Percentiles rank a stretch among this genome's conserved stretches.
Conservation (phyloP, 2,113 vertebrate genomes). For the Alces alces region DNA sequence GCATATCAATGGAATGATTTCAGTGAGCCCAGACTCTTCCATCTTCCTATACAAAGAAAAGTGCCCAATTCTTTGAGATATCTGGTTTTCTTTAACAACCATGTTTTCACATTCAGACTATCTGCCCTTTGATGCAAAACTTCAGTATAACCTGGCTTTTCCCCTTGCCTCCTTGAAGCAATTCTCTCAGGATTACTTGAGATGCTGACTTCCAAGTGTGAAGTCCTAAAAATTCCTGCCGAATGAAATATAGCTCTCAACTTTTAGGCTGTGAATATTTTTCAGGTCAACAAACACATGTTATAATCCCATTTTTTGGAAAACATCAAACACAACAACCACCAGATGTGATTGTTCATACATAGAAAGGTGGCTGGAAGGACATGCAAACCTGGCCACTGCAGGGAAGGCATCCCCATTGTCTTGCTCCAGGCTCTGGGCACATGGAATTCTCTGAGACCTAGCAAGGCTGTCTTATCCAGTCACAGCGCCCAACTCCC, state of each 20-base stretch:
- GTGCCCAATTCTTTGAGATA: not conserved
- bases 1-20: not conserved
- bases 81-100: not conserved
- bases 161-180: not conserved
- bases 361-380: not conserved
- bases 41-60: not conserved
- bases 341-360: not conserved
- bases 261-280: not conserved
- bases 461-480: not conserved
- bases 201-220: not conserved
- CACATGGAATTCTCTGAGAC: not conserved
- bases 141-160: not conserved
- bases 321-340: not conserved
- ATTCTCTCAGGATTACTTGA: not conserved
- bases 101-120: not conserved
- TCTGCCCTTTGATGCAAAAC: not conserved
- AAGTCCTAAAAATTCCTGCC: not conserved
- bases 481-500: fast-evolving
- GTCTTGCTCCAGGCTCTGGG: not conserved
- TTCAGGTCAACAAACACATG: not conserved
- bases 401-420: not conserved
- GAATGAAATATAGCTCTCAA: not conserved
- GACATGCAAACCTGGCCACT: not conserved
- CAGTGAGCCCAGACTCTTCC: not conserved
- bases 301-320: not conserved